Evolutionary conservation across 2,113 vertebrate species (phyloP).

Genomic region (Passer montanus): DNA sequence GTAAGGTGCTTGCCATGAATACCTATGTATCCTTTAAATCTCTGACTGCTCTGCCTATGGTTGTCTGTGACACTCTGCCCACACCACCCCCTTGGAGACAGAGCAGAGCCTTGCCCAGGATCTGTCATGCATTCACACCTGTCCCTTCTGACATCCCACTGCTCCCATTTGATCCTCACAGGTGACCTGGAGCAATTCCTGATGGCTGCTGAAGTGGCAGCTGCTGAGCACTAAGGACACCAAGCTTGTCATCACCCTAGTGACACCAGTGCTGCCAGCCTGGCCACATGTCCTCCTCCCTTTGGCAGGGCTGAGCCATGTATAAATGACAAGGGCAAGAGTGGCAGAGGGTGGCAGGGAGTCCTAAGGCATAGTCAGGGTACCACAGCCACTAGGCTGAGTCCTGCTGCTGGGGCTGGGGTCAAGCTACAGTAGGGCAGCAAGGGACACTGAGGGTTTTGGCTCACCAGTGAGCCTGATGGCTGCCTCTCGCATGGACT

Average conservation of each 20-base stretch:
- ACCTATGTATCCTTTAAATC: background rate
- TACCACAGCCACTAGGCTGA: background rate
- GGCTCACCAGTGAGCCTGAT: background rate
- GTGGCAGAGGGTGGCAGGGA: background rate
- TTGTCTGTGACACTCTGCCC: background rate
- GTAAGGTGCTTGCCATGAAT: background rate
- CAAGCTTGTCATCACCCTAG: background rate
- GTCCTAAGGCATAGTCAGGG: background rate
- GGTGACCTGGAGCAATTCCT: background rate
- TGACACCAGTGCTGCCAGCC: background rate
- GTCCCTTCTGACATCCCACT: background rate
- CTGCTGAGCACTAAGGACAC: background rate
- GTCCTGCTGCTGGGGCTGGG: background rate
- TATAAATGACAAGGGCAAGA: background rate
- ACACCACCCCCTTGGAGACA: fast-evolving
- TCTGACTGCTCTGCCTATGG: background rate
- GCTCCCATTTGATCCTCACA: background rate
- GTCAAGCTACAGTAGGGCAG: background rate
- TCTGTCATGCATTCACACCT: background rate
- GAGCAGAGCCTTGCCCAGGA: background rate
- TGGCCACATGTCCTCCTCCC: background rate
- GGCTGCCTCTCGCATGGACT: background rate
- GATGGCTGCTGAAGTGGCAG: background rate
- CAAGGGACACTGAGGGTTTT: background rate
- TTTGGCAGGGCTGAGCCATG: background rate